Evolutionary conservation across 1,140 invertebrate species (phyloP).

Genomic region (Melipona quadrifasciata): DNA sequence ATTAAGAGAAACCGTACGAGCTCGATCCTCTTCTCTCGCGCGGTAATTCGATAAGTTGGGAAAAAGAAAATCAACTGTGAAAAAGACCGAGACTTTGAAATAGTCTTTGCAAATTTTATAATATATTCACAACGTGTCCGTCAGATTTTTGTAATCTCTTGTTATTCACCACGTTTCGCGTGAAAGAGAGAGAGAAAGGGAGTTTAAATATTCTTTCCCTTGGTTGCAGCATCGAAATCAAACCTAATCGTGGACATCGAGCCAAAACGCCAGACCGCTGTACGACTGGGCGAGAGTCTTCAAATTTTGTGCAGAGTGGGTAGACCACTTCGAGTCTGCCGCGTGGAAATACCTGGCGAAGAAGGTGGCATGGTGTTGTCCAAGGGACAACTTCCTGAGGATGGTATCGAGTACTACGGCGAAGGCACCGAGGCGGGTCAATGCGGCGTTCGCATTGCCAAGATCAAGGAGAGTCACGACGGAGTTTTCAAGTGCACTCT

Average conservation of each 20-base stretch:
- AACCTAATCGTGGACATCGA: slow-evolving; percentile 71
- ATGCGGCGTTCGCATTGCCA: slow-evolving; percentile 86
- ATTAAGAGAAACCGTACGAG: slow-evolving; percentile 18
- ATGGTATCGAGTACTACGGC: slow-evolving; percentile 82
- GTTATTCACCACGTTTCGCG: neutral
- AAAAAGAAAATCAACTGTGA: neutral
- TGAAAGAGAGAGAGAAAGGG: neutral
- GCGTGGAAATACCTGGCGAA: slow-evolving; percentile 81
- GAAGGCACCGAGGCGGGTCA: slow-evolving; percentile 83
- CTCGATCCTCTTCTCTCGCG: too few relatives aligned
- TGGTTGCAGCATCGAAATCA: slow-evolving; percentile 61
- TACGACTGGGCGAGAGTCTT: slow-evolving; percentile 77
- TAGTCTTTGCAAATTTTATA: too few relatives aligned
- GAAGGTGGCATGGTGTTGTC: slow-evolving; percentile 70
- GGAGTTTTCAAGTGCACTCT: slow-evolving; percentile 86
- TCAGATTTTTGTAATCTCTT: neutral
- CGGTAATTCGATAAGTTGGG: neutral
- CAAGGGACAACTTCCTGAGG: slow-evolving; percentile 68
- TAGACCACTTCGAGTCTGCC: slow-evolving; percentile 77
- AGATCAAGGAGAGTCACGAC: slow-evolving; percentile 85
- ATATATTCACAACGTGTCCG: neutral
- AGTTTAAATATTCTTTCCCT: neutral
- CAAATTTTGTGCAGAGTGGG: slow-evolving; percentile 79
- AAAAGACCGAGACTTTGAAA: neutral
- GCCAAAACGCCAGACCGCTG: slow-evolving; percentile 70